phyloP scores from a whole-genome alignment of 2,888 invertebrate genomes.

The Tiliacea aurago region DNA sequence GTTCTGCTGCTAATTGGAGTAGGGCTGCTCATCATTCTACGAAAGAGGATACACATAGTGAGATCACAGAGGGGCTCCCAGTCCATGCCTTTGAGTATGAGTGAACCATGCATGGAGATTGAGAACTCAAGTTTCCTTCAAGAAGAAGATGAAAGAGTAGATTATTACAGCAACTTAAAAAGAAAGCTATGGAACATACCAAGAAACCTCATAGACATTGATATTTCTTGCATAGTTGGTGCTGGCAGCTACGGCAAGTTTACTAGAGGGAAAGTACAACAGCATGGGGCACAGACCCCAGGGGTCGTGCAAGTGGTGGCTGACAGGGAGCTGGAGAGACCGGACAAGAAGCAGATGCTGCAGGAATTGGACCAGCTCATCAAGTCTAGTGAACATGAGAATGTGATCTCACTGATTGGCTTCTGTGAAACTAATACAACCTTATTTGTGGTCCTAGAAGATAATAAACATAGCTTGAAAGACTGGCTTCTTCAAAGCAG shows the following conservation, averaged over 20 bases:
- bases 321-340: slow-evolving; percentile 88
- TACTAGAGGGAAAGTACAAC: slow-evolving; percentile 92
- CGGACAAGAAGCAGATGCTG: slow-evolving; percentile 90
- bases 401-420: slow-evolving; percentile 94
- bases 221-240: slow-evolving; percentile 92
- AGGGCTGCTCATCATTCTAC: slow-evolving; percentile 91
- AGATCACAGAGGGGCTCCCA: slow-evolving; percentile 87
- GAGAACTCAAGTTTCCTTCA: slow-evolving; percentile 95
- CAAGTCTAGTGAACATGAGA: slow-evolving; percentile 92
- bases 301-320: slow-evolving; percentile 92
- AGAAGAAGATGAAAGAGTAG: slow-evolving; percentile 92
- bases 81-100: slow-evolving; percentile 93
- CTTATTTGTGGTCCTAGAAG: slow-evolving; percentile 94
- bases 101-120: slow-evolving; percentile 95
- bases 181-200: slow-evolving; percentile 94
- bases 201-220: slow-evolving; percentile 93
- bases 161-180: slow-evolving; percentile 94
- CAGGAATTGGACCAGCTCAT: slow-evolving; percentile 94
- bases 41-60: slow-evolving; percentile 84
- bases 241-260: slow-evolving; percentile 95
- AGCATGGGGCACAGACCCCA: slow-evolving; percentile 89
- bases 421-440: slow-evolving; percentile 95
- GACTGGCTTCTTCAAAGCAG: slow-evolving; percentile 92
- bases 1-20: slow-evolving; percentile 92
- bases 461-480: slow-evolving; percentile 92